Base-by-base conservation (phyloP, 2,888 invertebrate species). In the Drosophila mercatorum region DNA sequence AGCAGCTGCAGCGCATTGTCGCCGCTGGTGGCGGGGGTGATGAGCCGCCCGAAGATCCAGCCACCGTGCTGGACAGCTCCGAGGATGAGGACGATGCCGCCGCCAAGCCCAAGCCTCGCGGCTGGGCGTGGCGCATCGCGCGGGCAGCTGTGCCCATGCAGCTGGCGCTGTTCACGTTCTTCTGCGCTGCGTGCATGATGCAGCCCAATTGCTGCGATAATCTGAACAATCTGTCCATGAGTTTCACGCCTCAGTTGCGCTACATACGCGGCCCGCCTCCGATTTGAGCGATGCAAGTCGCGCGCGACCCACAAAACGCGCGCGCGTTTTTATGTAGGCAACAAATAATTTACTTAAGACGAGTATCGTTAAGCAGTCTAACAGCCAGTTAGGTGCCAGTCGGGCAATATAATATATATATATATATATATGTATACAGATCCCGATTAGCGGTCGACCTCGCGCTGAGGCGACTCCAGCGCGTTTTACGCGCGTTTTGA, bases 181-280 rank as follows among this genome's bases (percentile, higher is more conserved):
- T 96, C 80, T 96, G 95, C 88, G 94, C 96, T 61, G 95, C 95
- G 57, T 96, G 95, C 85, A 93, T 96, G 41, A 93, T 96, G 89
- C 96, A 96, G 88, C 96, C 96, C 1, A 95, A 95, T 59, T 96
- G 96, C 91, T 96, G 96, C 93, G 96, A 96, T 92, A 94, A 95
- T 75, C 94, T 96, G 85, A 96, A 96, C 92, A 96, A 95, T 88
- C 94, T 96, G 81, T 95, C 95, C 72, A 94, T 96, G 92, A 95
- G 95, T 56, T 93, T 96, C 60, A 95, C 95, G 68, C 96, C 96
- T 17, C 96, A 96, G 90, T 93, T 97, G 80, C 95, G 95, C 78
- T 96, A 96, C 89, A 94, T 96, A 62, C 94, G 95, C 74, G 96
- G 96, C 71, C 96, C 96, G 46, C 96, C 96, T 72, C 96, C 96